These are phyloP conservation scores for Cecropterus lyciades DNA, from an alignment of 1,140 invertebrate species.

Conservation along the genomic window DNA sequence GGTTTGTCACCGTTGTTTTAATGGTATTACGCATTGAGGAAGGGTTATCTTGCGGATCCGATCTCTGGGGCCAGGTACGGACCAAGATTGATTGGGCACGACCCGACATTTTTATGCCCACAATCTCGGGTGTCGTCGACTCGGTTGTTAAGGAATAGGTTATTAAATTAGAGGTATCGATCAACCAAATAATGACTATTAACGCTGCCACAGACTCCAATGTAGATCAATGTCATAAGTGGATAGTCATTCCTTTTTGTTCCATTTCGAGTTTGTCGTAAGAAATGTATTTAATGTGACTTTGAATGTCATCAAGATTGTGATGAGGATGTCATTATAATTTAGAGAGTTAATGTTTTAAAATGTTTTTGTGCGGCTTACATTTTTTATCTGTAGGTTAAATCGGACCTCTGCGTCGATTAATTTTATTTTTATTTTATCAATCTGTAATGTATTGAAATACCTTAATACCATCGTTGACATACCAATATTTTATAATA, in stretches of 20 bases:
- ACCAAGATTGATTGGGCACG: constrained; percentile 77
- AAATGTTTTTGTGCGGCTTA: constrained; percentile 2
- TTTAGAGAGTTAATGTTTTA: constrained; percentile 22
- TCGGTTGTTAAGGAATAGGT: constrained; percentile 60
- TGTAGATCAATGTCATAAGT: constrained; percentile 26
- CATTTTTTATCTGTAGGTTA: too few relatives aligned
- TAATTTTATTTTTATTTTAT: too few relatives aligned
- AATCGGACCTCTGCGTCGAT: too few relatives aligned
- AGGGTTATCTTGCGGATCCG: constrained; percentile 79
- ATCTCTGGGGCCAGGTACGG: constrained; percentile 72
- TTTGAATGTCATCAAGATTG: constrained; percentile 31
- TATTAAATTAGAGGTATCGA: constrained; percentile 79
- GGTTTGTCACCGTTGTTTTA: constrained; percentile 84
- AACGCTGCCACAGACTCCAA: constrained; percentile 44
- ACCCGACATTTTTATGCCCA: constrained; percentile 76
- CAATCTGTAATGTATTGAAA: too few relatives aligned
- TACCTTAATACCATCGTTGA: too few relatives aligned
- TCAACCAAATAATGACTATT: constrained; percentile 63
- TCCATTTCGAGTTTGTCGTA: constrained; percentile 19
- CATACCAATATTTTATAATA: background rate
- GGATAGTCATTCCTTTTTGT: constrained; percentile 28
- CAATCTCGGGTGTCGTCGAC: constrained; percentile 74
- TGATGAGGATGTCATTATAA: constrained; percentile 26
- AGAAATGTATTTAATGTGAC: constrained; percentile 32
- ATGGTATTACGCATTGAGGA: constrained; percentile 81